Evolutionary conservation across 1,140 invertebrate species (phyloP).

Genomic region (Nylanderia fulva): DNA sequence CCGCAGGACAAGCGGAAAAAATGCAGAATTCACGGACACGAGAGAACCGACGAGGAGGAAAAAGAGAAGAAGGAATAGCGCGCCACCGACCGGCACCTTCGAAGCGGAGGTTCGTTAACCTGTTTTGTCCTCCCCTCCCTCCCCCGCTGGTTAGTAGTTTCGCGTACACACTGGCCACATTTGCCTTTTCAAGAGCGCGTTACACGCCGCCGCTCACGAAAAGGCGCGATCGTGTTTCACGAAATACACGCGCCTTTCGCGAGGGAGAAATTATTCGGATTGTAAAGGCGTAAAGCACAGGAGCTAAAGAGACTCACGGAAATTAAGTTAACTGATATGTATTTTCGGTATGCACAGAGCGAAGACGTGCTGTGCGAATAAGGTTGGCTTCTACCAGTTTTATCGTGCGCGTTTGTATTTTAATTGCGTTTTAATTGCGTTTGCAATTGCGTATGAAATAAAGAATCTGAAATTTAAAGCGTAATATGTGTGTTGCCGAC

Average conservation of each 20-base stretch:
- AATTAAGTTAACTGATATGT: neutral
- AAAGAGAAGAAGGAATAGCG: slow-evolving; percentile 40
- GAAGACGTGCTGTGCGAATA: no score
- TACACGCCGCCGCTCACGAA: neutral
- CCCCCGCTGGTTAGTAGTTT: slow-evolving; percentile 7
- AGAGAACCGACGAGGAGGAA: neutral
- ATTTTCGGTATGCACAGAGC: neutral
- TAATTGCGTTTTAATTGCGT: no score
- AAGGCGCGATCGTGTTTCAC: slow-evolving; percentile 50
- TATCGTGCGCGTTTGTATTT: no score
- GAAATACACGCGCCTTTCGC: slow-evolving; percentile 14
- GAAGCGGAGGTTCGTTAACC: slow-evolving; percentile 67
- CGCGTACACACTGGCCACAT: slow-evolving; percentile 12
- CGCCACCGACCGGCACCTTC: slow-evolving; percentile 13
- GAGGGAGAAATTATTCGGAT: neutral
- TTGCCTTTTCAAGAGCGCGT: slow-evolving; percentile 57
- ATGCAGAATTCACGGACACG: slow-evolving; percentile 65
- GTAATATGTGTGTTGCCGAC: neutral
- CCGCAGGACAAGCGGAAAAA: slow-evolving; percentile 60
- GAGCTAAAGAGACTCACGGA: neutral
- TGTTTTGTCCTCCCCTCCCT: slow-evolving; percentile 23
- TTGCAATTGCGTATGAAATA: slow-evolving; percentile 8
- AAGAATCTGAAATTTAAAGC: neutral
- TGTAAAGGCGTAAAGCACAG: neutral
- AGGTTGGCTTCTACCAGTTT: neutral